phyloP scores from a whole-genome alignment of 2,888 invertebrate species.

The Volucella inflata region DNA sequence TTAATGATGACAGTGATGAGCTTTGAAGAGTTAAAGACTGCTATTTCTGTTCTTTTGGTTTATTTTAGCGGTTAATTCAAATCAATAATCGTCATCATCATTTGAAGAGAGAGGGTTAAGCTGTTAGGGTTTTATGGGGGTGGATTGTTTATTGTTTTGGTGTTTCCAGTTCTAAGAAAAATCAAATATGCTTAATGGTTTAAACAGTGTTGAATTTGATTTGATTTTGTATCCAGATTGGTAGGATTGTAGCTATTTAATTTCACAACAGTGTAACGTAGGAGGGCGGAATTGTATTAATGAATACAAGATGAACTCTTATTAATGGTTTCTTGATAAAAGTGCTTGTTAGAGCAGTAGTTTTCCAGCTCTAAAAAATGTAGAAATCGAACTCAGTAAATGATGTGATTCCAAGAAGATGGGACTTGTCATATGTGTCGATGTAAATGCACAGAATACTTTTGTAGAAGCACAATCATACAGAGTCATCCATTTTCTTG shows the following conservation, averaged over 20 bases:
- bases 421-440: too few relatives aligned
- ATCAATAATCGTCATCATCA: constrained; percentile 48
- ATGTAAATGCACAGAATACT: too few relatives aligned
- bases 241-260: too few relatives aligned
- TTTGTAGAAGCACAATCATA: too few relatives aligned
- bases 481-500: too few relatives aligned
- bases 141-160: background rate
- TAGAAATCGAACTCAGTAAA: too few relatives aligned
- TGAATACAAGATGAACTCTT: too few relatives aligned
- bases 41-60: constrained; percentile 43
- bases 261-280: background rate
- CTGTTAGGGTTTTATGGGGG: background rate
- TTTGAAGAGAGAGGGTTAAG: constrained; percentile 8
- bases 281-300: background rate
- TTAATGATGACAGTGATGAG: constrained; percentile 30
- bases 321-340: too few relatives aligned
- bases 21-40: constrained; percentile 37
- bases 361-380: too few relatives aligned
- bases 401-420: too few relatives aligned
- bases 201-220: constrained; percentile 6
- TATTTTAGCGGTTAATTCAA: constrained; percentile 51
- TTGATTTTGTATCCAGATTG: background rate
- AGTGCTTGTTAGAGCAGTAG: too few relatives aligned
- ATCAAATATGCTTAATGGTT: constrained; percentile 6
- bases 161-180: constrained; percentile 2